Conservation (phyloP, 2,888 invertebrate species). For the Synergus japonicus region DNA sequence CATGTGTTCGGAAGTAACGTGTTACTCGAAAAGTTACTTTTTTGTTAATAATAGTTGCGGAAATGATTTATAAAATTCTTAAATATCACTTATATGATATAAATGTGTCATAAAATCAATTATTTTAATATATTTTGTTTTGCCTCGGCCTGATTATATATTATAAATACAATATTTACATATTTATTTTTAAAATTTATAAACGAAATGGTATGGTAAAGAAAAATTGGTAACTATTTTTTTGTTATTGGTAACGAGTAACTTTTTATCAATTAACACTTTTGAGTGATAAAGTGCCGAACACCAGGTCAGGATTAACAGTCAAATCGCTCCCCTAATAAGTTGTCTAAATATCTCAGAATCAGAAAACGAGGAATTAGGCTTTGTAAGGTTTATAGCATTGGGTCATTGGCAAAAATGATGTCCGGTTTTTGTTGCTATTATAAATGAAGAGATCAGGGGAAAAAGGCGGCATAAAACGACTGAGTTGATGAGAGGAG, state of each 20-base stretch:
- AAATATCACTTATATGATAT: background rate
- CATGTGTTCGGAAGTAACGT: background rate
- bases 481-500: background rate
- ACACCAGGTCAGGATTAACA: background rate
- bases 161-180: background rate
- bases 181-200: too few relatives aligned
- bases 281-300: background rate
- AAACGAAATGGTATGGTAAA: too few relatives aligned
- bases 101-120: too few relatives aligned
- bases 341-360: background rate
- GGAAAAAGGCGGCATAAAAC: background rate
- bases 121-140: background rate
- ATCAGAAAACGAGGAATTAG: conserved; percentile 33
- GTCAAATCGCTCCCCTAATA: conserved; percentile 19
- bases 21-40: background rate
- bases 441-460: background rate
- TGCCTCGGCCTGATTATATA: background rate
- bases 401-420: background rate
- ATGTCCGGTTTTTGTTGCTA: background rate
- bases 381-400: background rate
- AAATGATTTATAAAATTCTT: background rate
- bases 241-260: background rate
- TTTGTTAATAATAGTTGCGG: background rate
- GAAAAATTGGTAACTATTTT: too few relatives aligned
- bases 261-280: background rate